A percentile compares a stretch with the other conserved stretches of the same genome.
These are phyloP conservation scores for Drosophila lowei DNA, from an alignment of 1,140 invertebrate genomes.

Conservation along the genomic window DNA sequence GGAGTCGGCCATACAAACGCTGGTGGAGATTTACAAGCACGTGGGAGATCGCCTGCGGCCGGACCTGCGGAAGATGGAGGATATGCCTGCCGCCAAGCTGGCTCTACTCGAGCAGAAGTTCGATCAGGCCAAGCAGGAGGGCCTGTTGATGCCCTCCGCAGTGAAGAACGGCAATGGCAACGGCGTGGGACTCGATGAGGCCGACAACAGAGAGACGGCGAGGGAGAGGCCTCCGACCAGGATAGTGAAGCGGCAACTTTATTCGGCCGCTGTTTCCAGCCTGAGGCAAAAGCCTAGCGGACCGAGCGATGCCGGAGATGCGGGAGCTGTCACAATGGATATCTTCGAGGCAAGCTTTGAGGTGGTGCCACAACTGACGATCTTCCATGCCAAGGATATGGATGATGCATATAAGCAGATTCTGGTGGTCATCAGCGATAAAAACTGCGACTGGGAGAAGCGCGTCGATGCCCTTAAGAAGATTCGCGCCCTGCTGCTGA, in stretches of 20 bases:
- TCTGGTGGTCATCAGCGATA: conserved; percentile 89
- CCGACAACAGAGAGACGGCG: conserved; percentile 57
- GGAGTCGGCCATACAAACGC: conserved; percentile 92
- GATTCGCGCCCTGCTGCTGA: conserved; percentile 91
- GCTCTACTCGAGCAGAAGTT: conserved; percentile 91
- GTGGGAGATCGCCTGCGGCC: conserved; percentile 94
- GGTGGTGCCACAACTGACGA: conserved; percentile 90
- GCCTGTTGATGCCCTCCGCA: conserved; percentile 90
- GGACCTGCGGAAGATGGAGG: conserved; percentile 92
- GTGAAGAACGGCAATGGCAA: conserved; percentile 51
- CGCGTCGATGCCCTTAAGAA: conserved; percentile 94
- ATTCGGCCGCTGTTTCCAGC: conserved; percentile 48
- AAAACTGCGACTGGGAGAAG: conserved; percentile 96
- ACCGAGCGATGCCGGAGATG: conserved; percentile 83
- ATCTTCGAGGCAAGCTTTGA: conserved; percentile 94
- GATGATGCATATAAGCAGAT: conserved; percentile 92
- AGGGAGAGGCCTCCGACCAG: conserved; percentile 66
- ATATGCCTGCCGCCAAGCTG: conserved; percentile 92
- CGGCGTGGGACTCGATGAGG: conserved; percentile 67
- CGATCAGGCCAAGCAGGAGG: conserved; percentile 92
- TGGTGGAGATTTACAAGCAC: conserved; percentile 96
- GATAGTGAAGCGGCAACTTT: conserved; percentile 72
- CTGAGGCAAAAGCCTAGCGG: conserved; percentile 44
- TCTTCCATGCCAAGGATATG: conserved; percentile 93
- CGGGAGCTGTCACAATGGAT: conserved; percentile 94